These are phyloP conservation scores for Diplodus puntazzo DNA, from an alignment of 2,797 vertebrate genomes.

Conservation along the genomic window DNA sequence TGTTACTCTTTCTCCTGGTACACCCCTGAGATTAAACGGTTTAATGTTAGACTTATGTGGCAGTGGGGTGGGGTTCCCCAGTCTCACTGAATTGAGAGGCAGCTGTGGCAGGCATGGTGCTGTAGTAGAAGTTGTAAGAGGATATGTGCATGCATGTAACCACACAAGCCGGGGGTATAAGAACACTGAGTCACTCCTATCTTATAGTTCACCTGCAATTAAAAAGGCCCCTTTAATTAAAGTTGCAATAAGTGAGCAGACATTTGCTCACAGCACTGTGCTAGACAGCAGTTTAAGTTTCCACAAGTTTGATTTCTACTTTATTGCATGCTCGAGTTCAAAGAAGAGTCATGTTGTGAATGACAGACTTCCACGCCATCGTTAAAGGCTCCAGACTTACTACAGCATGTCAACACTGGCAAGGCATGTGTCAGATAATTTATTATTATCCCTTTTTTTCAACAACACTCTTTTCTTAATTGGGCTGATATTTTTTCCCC, in stretches of 20 bases:
- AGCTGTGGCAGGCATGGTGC: slow-evolving; percentile 50
- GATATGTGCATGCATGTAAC: slow-evolving; percentile 29
- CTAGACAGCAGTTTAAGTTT: slow-evolving; percentile 38
- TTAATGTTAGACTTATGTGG: slow-evolving; percentile 36
- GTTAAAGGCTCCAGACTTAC: slow-evolving; percentile 67
- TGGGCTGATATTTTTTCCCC: slow-evolving; percentile 25
- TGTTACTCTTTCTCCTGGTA: slow-evolving; percentile 10
- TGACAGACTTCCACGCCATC: slow-evolving; percentile 68
- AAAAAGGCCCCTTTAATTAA: slow-evolving; percentile 46
- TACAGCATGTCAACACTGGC: slow-evolving; percentile 68
- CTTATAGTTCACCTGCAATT: slow-evolving; percentile 44
- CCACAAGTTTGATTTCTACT: slow-evolving; percentile 43
- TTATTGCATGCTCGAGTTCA: slow-evolving; percentile 62
- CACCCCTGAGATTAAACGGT: slow-evolving; percentile 18
- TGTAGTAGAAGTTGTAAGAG: slow-evolving; percentile 42
- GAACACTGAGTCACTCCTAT: slow-evolving; percentile 1
- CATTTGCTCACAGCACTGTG: slow-evolving; percentile 25
- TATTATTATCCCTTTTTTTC: slow-evolving; percentile 40
- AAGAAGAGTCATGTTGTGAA: slow-evolving; percentile 68
- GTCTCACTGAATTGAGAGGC: slow-evolving; percentile 51
- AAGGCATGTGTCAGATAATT: slow-evolving; percentile 64
- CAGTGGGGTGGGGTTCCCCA: slow-evolving; percentile 54
- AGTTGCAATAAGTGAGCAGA: slow-evolving; percentile 23
- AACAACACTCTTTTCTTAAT: slow-evolving; percentile 58
- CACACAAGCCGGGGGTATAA: slow-evolving; percentile 6